Base-by-base conservation (phyloP, 2,888 invertebrate genomes). In the Conomelus anceps region DNA sequence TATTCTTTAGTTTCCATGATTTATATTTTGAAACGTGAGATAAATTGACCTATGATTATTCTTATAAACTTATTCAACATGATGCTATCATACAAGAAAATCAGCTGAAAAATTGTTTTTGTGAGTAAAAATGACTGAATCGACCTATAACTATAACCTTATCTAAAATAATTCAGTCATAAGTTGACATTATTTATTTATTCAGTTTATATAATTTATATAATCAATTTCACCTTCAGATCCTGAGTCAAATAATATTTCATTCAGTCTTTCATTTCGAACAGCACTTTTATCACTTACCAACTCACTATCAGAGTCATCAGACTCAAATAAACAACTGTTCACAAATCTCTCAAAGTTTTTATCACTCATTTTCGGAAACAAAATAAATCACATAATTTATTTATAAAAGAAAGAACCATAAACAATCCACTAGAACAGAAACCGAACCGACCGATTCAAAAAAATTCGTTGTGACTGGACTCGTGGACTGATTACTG, bases 171-270 rank as follows among this genome's bases (percentile, higher is more conserved):
- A n/a, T n/a, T n/a, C n/a, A n/a, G n/a, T n/a, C n/a, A n/a, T n/a
- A n/a, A n/a, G n/a, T n/a, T n/a, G n/a, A n/a, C n/a, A n/a, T n/a
- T n/a, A n/a, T 34, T 17, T 1, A 34, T 13, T 34, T 34, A 34
- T 11, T 34, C 17, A n/a, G 24, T 7, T 1, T 86, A 86, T n/a
- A 84, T 23, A 17, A 29, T 23, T 29, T 23, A 26, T 26, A 89
- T 85, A 26, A 29, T 84, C 89, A 85, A 85, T 85, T 85, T 85
- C 88, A n/a, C 85, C 85, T 11, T 88, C 88, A 88, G 88, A 88
- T 23, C 85, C 89, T 34, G 89, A 24, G 41, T 89, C 22, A 85
- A 85, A 86, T 20, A 85, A 23, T 84, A 22, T 29, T 84, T 89
- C 26, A 26, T 22, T 85, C 85, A 89, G 20, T 26, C 23, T 88